phyloP scores from a whole-genome alignment of 2,888 invertebrate genomes.

The Tenthredo mesomela region DNA sequence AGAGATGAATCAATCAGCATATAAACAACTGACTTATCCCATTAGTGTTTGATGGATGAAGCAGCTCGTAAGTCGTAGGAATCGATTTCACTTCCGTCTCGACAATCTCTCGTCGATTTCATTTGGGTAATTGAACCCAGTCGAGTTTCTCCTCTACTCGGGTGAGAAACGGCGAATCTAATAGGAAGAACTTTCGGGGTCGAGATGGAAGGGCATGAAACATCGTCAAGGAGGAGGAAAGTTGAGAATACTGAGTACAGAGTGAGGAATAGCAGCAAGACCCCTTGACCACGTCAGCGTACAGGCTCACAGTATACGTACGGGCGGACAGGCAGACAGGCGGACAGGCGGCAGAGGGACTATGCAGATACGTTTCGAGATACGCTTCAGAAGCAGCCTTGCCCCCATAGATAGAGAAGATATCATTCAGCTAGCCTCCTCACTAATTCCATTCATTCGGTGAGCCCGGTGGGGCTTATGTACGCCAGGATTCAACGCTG shows the following conservation, averaged over 20 bases:
- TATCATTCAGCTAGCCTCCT: conserved; percentile 77
- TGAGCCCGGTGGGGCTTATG: conserved; percentile 57
- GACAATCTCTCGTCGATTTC: not conserved
- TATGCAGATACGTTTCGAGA: conserved; percentile 77
- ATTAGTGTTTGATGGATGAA: conserved; percentile 10
- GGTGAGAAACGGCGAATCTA: not conserved
- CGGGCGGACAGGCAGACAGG: conserved; percentile 24
- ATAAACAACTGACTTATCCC: conserved; percentile 7
- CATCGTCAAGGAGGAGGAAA: not conserved
- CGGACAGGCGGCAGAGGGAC: conserved; percentile 60
- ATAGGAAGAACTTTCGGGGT: conserved; percentile 11
- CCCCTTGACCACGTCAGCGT: conserved; percentile 49
- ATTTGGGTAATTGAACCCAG: conserved; percentile 46
- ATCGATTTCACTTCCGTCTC: conserved; percentile 25
- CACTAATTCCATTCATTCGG: conserved; percentile 78
- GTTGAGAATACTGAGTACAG: conserved; percentile 16
- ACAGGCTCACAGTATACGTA: conserved; percentile 7
- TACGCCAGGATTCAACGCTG: conserved; percentile 42
- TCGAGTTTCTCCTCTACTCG: not conserved
- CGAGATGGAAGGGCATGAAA: conserved; percentile 10
- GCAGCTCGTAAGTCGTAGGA: not conserved
- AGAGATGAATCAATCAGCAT: not conserved
- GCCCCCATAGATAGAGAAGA: conserved; percentile 76
- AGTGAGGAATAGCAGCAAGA: conserved; percentile 35
- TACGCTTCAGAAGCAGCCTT: conserved; percentile 75